Evolutionary conservation across 2,797 vertebrate genomes (phyloP).

Genomic region (Pangasius macronema): DNA sequence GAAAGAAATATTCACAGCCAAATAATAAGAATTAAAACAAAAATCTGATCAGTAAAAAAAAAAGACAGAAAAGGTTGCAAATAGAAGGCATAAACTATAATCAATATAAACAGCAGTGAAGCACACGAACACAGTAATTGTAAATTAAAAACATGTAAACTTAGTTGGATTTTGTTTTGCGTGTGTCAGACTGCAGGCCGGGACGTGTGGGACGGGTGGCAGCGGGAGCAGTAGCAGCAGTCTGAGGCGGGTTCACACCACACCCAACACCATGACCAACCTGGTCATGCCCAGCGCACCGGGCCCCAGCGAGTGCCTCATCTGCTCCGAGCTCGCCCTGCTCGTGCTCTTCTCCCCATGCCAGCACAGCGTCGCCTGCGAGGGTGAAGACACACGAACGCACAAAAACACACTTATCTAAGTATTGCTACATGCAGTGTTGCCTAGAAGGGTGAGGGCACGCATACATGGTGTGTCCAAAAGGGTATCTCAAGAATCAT

Average conservation of each 20-base stretch:
- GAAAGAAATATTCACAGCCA: no score
- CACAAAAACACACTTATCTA: neutral
- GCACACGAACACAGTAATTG: neutral
- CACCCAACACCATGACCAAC: conserved; percentile 95
- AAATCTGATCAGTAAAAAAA: neutral
- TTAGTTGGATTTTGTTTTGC: neutral
- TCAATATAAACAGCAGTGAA: neutral
- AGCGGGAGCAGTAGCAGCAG: conserved; percentile 72
- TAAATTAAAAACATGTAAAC: neutral
- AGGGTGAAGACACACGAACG: conserved; percentile 75
- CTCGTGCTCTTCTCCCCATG: conserved; percentile 93
- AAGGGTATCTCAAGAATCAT: neutral
- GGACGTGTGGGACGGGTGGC: conserved; percentile 72
- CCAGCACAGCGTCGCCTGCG: conserved; percentile 95
- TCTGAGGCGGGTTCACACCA: conserved; percentile 84
- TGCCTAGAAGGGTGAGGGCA: neutral
- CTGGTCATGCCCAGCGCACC: conserved; percentile 78
- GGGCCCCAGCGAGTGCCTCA: conserved; percentile 91
- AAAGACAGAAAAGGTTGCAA: neutral
- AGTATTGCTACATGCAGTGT: neutral
- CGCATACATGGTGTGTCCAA: neutral
- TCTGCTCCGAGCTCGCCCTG: conserved; percentile 93
- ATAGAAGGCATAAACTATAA: no score
- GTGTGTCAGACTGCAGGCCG: conserved; percentile 75
- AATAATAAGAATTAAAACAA: neutral